Evolutionary conservation across 2,888 invertebrate genomes (phyloP), one percentile per base, ranked within the genome.

Genomic region (Eupithecia insigniata): DNA sequence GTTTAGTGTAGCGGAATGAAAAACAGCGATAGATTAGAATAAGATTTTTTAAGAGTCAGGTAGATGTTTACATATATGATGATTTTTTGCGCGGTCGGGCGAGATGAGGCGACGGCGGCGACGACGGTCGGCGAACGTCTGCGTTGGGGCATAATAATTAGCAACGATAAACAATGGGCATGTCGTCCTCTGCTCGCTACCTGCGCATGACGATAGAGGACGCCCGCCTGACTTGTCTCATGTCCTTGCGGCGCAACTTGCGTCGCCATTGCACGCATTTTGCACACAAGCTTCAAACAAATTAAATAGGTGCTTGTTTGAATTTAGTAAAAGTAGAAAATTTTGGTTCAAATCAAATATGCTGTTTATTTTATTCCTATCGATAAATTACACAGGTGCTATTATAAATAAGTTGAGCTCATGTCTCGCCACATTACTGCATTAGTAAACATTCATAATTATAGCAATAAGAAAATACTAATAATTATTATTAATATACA

Each of bases 81-180:
- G 78, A 84, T 87, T 89, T 91, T 91, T 92, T 92, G 89, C 88
- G 87, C 85, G 83, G 80, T 80, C 81, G 76, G 83, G 81, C 80
- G 71, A 79, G 81, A 79, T 82, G 81, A 83, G 83, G 82, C 81
- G 84, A 84, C 83, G 84, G 83, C 22, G 46, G n/a, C 43, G 43
- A 22, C 46, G 46, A 22, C 84, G 85, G 85, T 84, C 89, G 87
- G 85, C 85, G 86, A 88, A 87, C 89, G 90, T 90, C 88, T 90
- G 89, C 90, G 89, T 89, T 89, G 89, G 84, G 88, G 92, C 90
- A 92, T 93, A 91, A 92, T 93, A 92, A 94, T 93, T 92, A 93
- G 92, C 89, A 85, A 88, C 90, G 89, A 91, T 92, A 92, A 93
- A 94, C 93, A 93, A 94, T 94, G 91, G 93, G 88, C 89, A 90